phyloP scores from a whole-genome alignment of 2,797 vertebrate species.

The Coreius guichenoti region DNA sequence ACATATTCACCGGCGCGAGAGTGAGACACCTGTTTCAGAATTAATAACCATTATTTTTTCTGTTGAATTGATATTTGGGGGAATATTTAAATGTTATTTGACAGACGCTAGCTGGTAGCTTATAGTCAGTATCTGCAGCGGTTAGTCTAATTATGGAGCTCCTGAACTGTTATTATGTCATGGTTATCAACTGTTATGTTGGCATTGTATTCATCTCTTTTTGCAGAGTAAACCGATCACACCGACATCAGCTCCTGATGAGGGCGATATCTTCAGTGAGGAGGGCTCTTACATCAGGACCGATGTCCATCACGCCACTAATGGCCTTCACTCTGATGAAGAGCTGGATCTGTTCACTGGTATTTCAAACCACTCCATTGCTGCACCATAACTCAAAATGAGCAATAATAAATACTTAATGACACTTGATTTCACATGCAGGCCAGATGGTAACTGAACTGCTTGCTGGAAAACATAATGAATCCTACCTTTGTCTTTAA shows the following conservation, averaged over 20 bases:
- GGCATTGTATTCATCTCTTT: not conserved
- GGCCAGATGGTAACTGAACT: not conserved
- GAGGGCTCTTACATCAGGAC: slow-evolving; percentile 57
- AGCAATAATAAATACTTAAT: not conserved
- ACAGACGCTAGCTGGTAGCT: not conserved
- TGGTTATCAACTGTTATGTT: not conserved
- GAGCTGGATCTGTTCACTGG: slow-evolving; percentile 93
- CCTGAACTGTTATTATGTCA: not conserved
- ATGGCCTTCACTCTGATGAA: slow-evolving; percentile 86
- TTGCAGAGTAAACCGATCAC: slow-evolving; percentile 69
- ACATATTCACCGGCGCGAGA: slow-evolving; percentile 73
- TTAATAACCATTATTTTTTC: not conserved
- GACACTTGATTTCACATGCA: slow-evolving; percentile 6
- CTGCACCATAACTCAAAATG: slow-evolving; percentile 4
- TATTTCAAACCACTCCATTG: slow-evolving; percentile 53
- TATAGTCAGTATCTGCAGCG: not conserved
- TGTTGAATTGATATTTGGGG: not conserved
- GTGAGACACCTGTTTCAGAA: slow-evolving; percentile 60
- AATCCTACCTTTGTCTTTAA: not conserved
- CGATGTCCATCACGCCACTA: slow-evolving; percentile 69
- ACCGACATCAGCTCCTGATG: slow-evolving; percentile 69
- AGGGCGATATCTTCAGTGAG: slow-evolving; percentile 74
- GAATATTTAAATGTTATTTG: not conserved
- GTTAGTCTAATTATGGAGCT: not conserved
- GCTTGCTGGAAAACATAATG: not conserved